Percentiles rank a stretch among this genome's conserved stretches.
Conservation (phyloP, 2,113 vertebrate species). For the Phylloscopus trochiloides region DNA sequence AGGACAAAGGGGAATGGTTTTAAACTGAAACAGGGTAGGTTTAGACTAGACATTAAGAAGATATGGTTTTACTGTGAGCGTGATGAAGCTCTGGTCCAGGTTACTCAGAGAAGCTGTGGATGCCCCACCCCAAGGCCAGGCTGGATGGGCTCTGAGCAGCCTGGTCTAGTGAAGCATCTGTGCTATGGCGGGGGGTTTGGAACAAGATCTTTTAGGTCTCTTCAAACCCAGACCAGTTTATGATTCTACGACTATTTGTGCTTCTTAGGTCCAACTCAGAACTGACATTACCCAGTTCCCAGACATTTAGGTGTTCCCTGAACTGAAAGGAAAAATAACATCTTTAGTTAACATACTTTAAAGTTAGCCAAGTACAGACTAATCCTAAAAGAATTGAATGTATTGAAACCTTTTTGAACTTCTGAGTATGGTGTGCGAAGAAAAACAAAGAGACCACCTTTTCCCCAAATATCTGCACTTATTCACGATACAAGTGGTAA, state of each 20-base stretch:
- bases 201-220: background rate
- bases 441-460: background rate
- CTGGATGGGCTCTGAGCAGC: background rate
- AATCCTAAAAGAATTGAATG: background rate
- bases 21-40: background rate
- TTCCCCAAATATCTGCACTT: background rate
- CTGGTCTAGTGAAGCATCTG: background rate
- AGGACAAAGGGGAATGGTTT: background rate
- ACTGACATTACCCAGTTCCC: rapidly evolving
- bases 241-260: background rate
- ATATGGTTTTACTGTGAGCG: background rate
- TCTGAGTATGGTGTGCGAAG: rapidly evolving
- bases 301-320: background rate
- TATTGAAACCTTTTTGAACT: background rate
- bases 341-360: background rate
- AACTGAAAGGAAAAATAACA: background rate
- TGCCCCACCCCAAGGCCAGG: background rate
- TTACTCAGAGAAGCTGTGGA: background rate
- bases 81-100: background rate
- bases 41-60: background rate
- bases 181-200: background rate
- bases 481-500: background rate
- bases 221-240: background rate
- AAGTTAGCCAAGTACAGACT: background rate
- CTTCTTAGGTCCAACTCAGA: background rate